These are phyloP conservation scores for Micrasema minimum DNA, from an alignment of 1,140 invertebrate genomes.

Conservation along the genomic window DNA sequence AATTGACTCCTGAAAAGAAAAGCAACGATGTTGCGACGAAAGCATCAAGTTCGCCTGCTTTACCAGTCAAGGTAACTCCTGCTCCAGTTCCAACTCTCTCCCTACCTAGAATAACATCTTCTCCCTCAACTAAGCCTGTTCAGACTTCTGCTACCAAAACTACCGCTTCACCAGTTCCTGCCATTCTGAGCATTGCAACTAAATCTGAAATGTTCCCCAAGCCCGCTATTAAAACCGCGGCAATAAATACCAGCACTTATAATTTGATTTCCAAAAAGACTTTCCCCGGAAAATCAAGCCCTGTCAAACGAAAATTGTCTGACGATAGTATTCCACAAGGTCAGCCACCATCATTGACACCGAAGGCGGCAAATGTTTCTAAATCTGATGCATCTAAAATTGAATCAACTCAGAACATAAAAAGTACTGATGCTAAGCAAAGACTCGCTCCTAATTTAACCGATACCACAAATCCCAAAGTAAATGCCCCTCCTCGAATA, in stretches of 20 bases:
- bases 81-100: neutral
- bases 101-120: neutral
- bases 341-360: neutral
- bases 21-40: neutral
- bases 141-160: constrained; percentile 6
- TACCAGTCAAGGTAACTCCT: neutral
- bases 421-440: constrained; percentile 13
- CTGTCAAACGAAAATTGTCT: constrained; percentile 21
- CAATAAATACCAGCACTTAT: neutral
- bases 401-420: neutral
- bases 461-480: constrained; percentile 14
- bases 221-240: neutral
- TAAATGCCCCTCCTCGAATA: neutral
- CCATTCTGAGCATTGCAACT: neutral
- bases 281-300: neutral
- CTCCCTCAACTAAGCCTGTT: constrained; percentile 7
- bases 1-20: constrained; percentile 31
- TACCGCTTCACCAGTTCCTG: neutral
- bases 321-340: constrained; percentile 5
- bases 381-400: constrained; percentile 12
- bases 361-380: constrained; percentile 8
- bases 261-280: constrained; percentile 11
- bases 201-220: constrained; percentile 13
- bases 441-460: neutral
- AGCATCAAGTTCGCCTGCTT: neutral